phyloP scores from a whole-genome alignment of 2,797 vertebrate species.

The Cyclura pinguis region DNA sequence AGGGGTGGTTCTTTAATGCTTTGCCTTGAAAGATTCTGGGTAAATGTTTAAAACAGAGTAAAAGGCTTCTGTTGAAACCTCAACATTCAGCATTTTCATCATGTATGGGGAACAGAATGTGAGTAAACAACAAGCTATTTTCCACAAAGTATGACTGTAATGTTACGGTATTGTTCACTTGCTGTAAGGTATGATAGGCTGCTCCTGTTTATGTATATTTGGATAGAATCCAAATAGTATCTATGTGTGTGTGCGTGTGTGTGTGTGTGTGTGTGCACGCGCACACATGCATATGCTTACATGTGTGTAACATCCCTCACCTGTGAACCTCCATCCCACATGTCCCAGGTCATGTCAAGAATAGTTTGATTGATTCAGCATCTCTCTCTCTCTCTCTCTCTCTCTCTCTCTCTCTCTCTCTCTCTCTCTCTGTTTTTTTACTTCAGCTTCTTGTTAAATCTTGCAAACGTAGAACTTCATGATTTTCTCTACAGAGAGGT shows the following conservation, averaged over 20 bases:
- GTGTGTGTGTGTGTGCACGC: not conserved
- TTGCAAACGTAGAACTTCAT: conserved; percentile 64
- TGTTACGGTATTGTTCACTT: conserved; percentile 70
- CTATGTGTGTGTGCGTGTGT: not conserved
- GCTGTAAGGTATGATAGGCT: conserved; percentile 62
- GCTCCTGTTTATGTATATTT: conserved; percentile 58
- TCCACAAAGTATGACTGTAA: conserved; percentile 67
- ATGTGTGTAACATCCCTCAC: not conserved
- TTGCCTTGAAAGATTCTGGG: conserved; percentile 71
- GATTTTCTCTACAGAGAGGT: conserved; percentile 31
- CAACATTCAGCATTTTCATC: conserved; percentile 75
- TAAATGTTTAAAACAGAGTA: conserved; percentile 70
- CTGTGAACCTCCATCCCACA: not conserved
- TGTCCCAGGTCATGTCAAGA: conserved; percentile 56
- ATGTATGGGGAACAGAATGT: conserved; percentile 60
- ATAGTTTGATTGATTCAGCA: conserved; percentile 51
- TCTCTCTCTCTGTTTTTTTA: not conserved
- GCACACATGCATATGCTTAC: not conserved
- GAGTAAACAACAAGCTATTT: conserved; percentile 70
- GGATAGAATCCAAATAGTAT: conserved; percentile 42
- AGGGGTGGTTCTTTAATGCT: conserved; percentile 71
- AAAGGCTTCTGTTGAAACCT: conserved; percentile 72
- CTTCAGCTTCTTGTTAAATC: conserved; percentile 49
- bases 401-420: not conserved
- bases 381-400: not conserved